Conservation (phyloP, 2,888 invertebrate genomes). For the Polyommatus icarus region DNA sequence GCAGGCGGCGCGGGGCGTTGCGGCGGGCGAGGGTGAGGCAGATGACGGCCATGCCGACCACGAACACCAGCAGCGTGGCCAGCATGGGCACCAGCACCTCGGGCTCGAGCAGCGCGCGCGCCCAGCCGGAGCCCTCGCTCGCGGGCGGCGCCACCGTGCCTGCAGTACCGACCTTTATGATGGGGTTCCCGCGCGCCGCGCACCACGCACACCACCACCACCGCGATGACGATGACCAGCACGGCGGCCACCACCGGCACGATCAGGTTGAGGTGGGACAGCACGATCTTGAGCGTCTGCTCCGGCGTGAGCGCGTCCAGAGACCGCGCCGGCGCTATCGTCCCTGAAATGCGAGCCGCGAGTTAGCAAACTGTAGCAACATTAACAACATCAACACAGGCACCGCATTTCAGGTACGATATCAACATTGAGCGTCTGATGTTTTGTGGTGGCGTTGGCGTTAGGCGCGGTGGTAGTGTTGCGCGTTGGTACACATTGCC, state of each 20-base stretch:
- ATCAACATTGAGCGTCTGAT: conserved; percentile 21
- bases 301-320: conserved; percentile 86
- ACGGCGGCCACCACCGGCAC: conserved; percentile 95
- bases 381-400: conserved; percentile 47
- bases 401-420: conserved; percentile 77
- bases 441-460: background rate
- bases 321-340: conserved; percentile 93
- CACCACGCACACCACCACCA: conserved; percentile 95
- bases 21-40: conserved; percentile 92
- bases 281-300: conserved; percentile 92
- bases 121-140: conserved; percentile 83
- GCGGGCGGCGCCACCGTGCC: conserved; percentile 91
- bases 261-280: conserved; percentile 95
- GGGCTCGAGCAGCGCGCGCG: conserved; percentile 92
- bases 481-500: background rate
- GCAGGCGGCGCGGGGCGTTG: conserved; percentile 89
- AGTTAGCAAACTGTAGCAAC: conserved; percentile 40
- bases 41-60: conserved; percentile 94
- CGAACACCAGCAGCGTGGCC: conserved; percentile 93
- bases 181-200: conserved; percentile 90
- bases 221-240: conserved; percentile 95
- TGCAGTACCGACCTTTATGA: conserved; percentile 87
- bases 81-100: conserved; percentile 94
- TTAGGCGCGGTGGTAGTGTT: background rate
- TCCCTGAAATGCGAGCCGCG: conserved; percentile 89